These are phyloP conservation scores for Euura saliciscinereae DNA, from an alignment of 1,140 invertebrate species.

Conservation along the genomic window DNA sequence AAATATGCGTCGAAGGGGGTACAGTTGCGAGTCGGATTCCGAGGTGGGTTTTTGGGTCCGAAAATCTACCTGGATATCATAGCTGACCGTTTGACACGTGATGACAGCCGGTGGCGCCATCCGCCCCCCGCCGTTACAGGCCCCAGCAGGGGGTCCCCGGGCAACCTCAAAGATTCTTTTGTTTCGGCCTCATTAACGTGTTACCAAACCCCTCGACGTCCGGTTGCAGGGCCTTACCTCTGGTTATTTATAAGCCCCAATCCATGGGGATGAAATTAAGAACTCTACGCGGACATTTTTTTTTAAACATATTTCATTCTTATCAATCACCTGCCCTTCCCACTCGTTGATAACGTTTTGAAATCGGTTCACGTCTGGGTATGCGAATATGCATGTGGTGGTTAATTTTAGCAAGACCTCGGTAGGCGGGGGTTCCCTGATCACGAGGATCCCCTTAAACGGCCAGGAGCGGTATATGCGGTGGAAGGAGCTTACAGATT, in stretches of 20 bases:
- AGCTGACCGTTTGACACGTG: slow-evolving; percentile 48
- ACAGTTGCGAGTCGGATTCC: neutral
- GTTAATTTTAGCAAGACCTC: too few relatives aligned
- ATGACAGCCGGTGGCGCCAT: slow-evolving; percentile 60
- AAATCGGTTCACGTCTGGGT: too few relatives aligned
- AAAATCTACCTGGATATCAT: slow-evolving; percentile 47
- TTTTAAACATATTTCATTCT: neutral
- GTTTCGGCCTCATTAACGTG: slow-evolving; percentile 59
- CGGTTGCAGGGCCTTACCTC: neutral
- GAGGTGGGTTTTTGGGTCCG: neutral
- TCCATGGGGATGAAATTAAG: slow-evolving; percentile 2
- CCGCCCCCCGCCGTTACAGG: slow-evolving; percentile 52
- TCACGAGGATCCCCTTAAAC: neutral
- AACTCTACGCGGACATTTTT: neutral
- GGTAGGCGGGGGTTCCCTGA: neutral
- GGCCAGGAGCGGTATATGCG: neutral
- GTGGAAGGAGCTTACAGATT: neutral
- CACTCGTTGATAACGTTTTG: too few relatives aligned
- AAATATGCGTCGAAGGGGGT: neutral
- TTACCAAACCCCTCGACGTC: slow-evolving; percentile 45
- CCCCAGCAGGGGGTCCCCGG: slow-evolving; percentile 40
- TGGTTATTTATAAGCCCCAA: neutral
- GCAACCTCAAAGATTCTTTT: slow-evolving; percentile 48
- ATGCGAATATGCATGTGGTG: too few relatives aligned
- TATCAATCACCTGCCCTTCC: neutral